Conservation (phyloP, 2,797 vertebrate genomes). For the Psittacula echo region DNA sequence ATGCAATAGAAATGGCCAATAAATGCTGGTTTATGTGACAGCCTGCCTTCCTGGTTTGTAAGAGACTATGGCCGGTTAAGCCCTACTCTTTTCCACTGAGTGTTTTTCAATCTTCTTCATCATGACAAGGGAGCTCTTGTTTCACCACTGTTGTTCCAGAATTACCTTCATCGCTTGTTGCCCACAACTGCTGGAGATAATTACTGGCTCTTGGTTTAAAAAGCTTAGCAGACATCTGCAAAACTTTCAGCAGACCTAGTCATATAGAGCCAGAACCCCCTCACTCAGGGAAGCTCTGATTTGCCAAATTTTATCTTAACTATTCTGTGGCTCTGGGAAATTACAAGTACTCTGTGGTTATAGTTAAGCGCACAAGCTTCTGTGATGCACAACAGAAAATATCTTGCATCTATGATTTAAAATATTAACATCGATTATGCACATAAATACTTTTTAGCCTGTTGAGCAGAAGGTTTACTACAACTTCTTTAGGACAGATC, state of each 20-base stretch:
- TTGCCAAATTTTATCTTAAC: slow-evolving; percentile 43
- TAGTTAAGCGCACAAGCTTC: not conserved
- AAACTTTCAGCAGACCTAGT: slow-evolving; percentile 2
- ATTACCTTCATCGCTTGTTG: slow-evolving; percentile 8
- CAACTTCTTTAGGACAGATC: slow-evolving; percentile 6
- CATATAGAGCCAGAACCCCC: not conserved
- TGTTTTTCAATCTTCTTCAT: not conserved
- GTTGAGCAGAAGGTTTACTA: slow-evolving; percentile 29
- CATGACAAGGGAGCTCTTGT: not conserved
- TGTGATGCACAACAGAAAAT: slow-evolving; percentile 10
- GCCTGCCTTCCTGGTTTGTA: not conserved
- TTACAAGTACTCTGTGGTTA: not conserved
- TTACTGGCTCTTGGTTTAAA: not conserved
- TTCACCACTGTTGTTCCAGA: not conserved
- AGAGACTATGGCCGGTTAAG: not conserved
- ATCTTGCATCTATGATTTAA: not conserved
- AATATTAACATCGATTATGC: slow-evolving; percentile 26
- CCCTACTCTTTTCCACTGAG: not conserved
- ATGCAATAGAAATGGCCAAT: not conserved
- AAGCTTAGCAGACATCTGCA: not conserved
- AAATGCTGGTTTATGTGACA: not conserved
- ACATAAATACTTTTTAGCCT: not conserved
- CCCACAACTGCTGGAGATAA: slow-evolving; percentile 8
- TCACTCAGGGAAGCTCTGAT: not conserved
- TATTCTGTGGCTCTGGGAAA: slow-evolving; percentile 22